These are phyloP conservation scores for Triops longicaudatus DNA, from an alignment of 1,140 invertebrate species.

Conservation along the genomic window DNA sequence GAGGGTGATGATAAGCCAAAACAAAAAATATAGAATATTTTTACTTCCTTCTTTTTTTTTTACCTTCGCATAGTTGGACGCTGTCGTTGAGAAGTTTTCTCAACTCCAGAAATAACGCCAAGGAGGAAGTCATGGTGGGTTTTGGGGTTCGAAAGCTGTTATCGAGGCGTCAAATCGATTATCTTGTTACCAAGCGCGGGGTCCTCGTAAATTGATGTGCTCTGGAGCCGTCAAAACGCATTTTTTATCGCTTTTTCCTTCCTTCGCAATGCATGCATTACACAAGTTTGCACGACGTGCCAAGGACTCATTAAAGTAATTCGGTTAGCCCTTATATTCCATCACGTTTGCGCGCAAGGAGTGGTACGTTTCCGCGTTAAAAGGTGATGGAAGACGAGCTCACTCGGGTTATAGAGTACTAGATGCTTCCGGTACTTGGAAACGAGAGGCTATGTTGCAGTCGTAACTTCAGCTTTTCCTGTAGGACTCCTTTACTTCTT, in stretches of 20 bases:
- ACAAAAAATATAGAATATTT: neutral
- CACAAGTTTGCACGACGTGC: neutral
- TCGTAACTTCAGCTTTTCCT: too few species aligned
- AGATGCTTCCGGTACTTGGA: too few species aligned
- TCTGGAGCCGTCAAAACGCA: neutral
- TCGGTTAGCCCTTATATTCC: neutral
- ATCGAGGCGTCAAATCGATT: slow-evolving; percentile 9
- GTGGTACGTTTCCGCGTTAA: too few species aligned
- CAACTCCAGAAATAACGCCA: neutral
- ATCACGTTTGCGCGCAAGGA: neutral
- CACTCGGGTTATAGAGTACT: too few species aligned
- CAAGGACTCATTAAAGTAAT: neutral
- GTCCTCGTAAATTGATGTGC: slow-evolving; percentile 9
- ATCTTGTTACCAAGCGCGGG: neutral
- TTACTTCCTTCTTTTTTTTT: neutral
- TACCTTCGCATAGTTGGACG: neutral
- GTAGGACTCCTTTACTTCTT: too few species aligned
- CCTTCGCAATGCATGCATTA: neutral
- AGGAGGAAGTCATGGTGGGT: neutral
- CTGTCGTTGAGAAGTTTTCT: neutral
- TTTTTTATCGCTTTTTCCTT: neutral
- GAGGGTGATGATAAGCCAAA: neutral
- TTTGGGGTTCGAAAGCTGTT: neutral
- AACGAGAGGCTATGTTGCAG: too few species aligned
- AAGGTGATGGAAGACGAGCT: too few species aligned